phyloP scores from a whole-genome alignment of 2,797 vertebrate genomes.

The Cichlasoma orientale region DNA sequence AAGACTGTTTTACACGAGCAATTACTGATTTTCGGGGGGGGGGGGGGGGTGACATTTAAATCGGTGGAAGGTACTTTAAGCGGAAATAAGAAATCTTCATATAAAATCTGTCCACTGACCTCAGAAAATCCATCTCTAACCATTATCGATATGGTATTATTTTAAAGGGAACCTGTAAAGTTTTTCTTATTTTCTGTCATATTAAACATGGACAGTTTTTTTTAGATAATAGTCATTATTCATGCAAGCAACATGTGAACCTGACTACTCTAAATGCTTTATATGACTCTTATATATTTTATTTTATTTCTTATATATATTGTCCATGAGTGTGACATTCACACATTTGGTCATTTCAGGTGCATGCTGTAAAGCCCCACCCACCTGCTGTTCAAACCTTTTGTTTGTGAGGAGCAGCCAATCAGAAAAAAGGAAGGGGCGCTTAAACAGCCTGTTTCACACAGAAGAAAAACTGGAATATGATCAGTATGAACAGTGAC shows the following conservation, averaged over 20 bases:
- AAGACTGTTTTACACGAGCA: neutral
- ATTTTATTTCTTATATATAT: too few relatives aligned
- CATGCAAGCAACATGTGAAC: too few relatives aligned
- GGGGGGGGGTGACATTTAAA: neutral
- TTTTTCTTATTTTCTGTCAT: neutral
- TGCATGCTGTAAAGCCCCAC: too few relatives aligned
- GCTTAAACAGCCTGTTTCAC: too few relatives aligned
- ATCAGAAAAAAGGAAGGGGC: too few relatives aligned
- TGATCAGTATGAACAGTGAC: too few relatives aligned
- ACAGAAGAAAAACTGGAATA: too few relatives aligned
- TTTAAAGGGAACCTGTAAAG: neutral
- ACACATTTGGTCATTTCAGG: neutral
- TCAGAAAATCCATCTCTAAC: neutral
- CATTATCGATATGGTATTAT: rapidly evolving
- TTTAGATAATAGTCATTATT: too few relatives aligned
- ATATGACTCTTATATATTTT: too few relatives aligned
- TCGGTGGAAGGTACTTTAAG: neutral
- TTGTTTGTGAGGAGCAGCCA: too few relatives aligned
- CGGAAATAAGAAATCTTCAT: neutral
- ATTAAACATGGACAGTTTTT: neutral
- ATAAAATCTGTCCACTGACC: neutral
- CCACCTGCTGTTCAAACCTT: too few relatives aligned
- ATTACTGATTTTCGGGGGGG: too few relatives aligned
- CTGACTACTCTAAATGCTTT: neutral
- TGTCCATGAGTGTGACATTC: neutral